phyloP scores from a whole-genome alignment of 2,888 invertebrate species.

The Empis stercorea region DNA sequence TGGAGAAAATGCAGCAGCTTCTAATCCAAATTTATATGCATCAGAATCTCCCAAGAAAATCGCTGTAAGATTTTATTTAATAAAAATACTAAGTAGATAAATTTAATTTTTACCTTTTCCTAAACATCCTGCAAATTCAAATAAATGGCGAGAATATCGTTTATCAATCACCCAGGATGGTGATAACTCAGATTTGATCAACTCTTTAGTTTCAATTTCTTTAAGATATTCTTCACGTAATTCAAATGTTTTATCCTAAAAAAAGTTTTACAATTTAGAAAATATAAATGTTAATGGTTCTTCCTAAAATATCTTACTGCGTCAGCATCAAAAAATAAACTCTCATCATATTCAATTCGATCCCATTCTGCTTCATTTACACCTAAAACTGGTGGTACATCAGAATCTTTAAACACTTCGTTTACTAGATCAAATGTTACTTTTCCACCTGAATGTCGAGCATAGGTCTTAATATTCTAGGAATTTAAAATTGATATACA shows the following conservation, averaged over 20 bases:
- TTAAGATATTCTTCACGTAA: constrained; percentile 32
- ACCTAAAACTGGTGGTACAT: constrained; percentile 32
- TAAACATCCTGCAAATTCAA: constrained; percentile 24
- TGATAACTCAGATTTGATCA: constrained; percentile 21
- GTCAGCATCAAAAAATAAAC: constrained; percentile 27
- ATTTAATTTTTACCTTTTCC: constrained; percentile 19
- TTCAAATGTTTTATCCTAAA: constrained; percentile 30
- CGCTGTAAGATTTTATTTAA: constrained; percentile 16
- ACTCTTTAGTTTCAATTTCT: constrained; percentile 20
- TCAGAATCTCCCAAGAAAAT: constrained; percentile 23
- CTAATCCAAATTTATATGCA: constrained; percentile 19
- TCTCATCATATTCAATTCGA: constrained; percentile 32
- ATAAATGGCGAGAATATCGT: constrained; percentile 5
- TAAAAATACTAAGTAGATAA: too few species aligned
- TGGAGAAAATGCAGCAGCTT: constrained; percentile 24
- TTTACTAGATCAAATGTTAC: constrained; percentile 33
- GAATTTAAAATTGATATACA: too few species aligned
- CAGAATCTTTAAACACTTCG: constrained; percentile 32
- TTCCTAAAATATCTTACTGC: too few species aligned
- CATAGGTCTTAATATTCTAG: constrained; percentile 33
- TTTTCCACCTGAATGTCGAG: constrained; percentile 31
- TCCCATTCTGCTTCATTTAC: constrained; percentile 33
- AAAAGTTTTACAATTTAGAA: not conserved
- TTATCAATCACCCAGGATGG: constrained; percentile 25
- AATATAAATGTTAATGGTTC: not conserved